Base-by-base conservation (phyloP, 2,888 invertebrate genomes). In the Creontiades dilutus region DNA sequence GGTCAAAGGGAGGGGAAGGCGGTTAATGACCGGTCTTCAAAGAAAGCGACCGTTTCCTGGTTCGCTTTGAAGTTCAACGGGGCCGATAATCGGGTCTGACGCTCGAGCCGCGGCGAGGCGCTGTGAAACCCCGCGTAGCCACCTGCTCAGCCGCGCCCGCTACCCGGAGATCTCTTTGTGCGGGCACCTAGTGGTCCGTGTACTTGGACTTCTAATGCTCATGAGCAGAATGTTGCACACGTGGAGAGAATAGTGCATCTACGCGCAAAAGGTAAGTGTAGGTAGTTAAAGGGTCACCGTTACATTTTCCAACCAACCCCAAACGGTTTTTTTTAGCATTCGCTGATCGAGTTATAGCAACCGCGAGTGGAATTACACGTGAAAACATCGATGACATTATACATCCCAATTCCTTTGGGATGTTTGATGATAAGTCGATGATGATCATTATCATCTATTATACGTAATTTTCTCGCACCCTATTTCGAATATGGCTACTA, bases 11-110 rank as follows among this genome's bases (percentile, higher is more conserved):
- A 52, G 52, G 12, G 12, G 52, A 57, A 37, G 57, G 57, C 19
- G 68, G 68, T 68, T 68, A 68, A 68, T 68, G 68, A 68, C 68
- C 68, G 68, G 68, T 68, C 68, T 68, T 68, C 68, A 68, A 68
- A 68, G 68, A 68, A 68, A 68, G 68, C 68, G 68, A 68, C 68
- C 23, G 68, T 68, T 68, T 68, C 68, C 68, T 68, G 68, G 68
- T 68, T 27, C 19, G 11, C 68, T 68, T 68, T 68, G 68, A 68
- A 23, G 68, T 68, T 68, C 68, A 68, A 27, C 27, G 23, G 68
- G 68, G 68, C 68, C 68, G 23, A 27, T 27, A 68, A 23, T 27
- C 23, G 68, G 68, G 68, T 68, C 27, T 23, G 68, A 68, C 68
- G 68, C 14, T 9, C 68, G 68, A 11, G 68, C 68, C 27, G n/a